A percentile compares a stretch with the other conserved stretches of the same genome.
phyloP scores from a whole-genome alignment of 2,797 vertebrate genomes.

The Acrocephalus scirpaceus region DNA sequence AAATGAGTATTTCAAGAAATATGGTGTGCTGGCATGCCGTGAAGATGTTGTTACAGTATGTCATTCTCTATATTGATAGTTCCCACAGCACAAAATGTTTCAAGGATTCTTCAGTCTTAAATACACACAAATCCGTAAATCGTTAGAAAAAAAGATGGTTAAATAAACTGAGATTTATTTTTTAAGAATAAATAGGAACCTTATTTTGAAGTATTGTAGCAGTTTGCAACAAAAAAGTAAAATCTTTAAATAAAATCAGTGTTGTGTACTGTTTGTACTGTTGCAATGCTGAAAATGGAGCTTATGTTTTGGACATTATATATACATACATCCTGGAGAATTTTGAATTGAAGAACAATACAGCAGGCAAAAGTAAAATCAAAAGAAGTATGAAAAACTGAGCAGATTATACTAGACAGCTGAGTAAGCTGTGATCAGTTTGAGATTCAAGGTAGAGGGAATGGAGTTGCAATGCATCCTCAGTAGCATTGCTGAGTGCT shows the following conservation, averaged over 20 bases:
- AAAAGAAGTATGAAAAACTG: not conserved
- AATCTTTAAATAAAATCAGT: not conserved
- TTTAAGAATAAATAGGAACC: not conserved
- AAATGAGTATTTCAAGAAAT: conserved; percentile 59
- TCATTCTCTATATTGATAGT: conserved; percentile 11
- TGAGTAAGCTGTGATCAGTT: not conserved
- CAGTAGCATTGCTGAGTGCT: not conserved
- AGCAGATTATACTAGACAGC: not conserved
- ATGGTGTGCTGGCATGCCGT: conserved; percentile 21
- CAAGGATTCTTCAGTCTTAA: not conserved
- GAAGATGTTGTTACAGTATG: conserved; percentile 36
- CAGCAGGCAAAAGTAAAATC: not conserved
- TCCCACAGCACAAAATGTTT: not conserved
- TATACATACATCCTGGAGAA: not conserved
- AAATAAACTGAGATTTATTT: not conserved
- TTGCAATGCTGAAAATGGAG: not conserved
- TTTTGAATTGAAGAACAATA: not conserved
- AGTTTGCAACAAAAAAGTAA: not conserved
- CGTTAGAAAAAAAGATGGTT: not conserved
- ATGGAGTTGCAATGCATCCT: not conserved
- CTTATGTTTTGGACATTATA: not conserved
- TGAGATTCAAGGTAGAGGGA: not conserved
- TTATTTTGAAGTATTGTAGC: not conserved
- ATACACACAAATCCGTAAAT: not conserved
- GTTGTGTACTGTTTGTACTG: not conserved